Base-by-base conservation (phyloP, 2,888 invertebrate species). In the Heteropelma amictum region DNA sequence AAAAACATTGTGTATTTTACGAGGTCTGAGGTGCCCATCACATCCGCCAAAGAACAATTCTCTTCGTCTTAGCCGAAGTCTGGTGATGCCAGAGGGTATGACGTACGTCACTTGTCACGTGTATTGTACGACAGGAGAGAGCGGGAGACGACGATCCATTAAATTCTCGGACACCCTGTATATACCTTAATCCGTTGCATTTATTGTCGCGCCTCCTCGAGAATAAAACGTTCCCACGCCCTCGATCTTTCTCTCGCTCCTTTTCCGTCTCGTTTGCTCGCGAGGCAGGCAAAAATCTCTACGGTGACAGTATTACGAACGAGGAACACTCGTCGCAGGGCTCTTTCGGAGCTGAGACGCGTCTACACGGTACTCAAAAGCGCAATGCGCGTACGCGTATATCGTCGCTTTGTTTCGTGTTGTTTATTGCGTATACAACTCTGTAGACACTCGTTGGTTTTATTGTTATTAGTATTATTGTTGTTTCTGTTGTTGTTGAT, bases 301-400 rank as follows among this genome's bases (percentile, higher is more conserved):
- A 49, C 67, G 71, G 67, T 72, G 72, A 77, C 77, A 77, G 77
- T 79, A 72, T 64, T 72, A 76, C 60, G 26, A 28, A 38, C 30
- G 21, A 49, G 64, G 72, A 77, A 74, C 74, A 74, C 74, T 64
- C 69, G 58, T n/a, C 64, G 60, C 40, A 19, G 65, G 35, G 60
- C 38, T 65, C 68, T 30, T 60, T 65, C 26, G 51, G 42, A 51
- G 33, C 64, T 49, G 12, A 21, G 35, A 54, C 12, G 19, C 60
- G 38, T 35, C 10, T 17, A 12, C 17, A 35, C 53, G 10, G 1
- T 10, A 12, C 35, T 8, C n/a, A n/a, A n/a, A n/a, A n/a, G n/a
- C n/a, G n/a, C n/a, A n/a, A n/a, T n/a, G n/a, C 51, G 33, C 53
- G 45, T 51, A 30, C 51, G 33, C 23, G 58, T 60, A 45, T 51